Percentiles rank a stretch among this genome's conserved stretches.
These are phyloP conservation scores for Amphipyra tragopoginis DNA, from an alignment of 2,888 invertebrate genomes.

Conservation along the genomic window DNA sequence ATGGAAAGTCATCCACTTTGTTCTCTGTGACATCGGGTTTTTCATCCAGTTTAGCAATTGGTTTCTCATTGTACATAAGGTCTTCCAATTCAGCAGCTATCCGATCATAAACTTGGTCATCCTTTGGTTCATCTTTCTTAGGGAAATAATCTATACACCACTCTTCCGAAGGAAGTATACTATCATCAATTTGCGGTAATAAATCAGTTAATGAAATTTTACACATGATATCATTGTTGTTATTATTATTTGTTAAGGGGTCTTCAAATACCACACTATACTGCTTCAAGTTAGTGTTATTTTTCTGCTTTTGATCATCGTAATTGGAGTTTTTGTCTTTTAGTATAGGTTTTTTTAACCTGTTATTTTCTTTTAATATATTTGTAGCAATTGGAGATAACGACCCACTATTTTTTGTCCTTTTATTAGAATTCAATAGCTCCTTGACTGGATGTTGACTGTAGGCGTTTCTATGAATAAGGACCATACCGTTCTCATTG, in stretches of 20 bases:
- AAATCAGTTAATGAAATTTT: conserved; percentile 75
- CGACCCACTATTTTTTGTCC: conserved; percentile 59
- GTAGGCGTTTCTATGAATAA: conserved; percentile 75
- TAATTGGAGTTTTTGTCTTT: conserved; percentile 69
- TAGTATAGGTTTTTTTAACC: conserved; percentile 69
- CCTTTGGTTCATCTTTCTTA: conserved; percentile 79
- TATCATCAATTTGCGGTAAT: conserved; percentile 75
- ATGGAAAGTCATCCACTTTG: conserved; percentile 83
- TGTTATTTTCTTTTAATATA: conserved; percentile 83
- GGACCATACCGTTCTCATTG: conserved; percentile 87
- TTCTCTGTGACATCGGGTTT: conserved; percentile 70
- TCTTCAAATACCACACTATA: conserved; percentile 81
- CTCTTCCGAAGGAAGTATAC: conserved; percentile 80
- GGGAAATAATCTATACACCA: conserved; percentile 87
- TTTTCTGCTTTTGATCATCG: conserved; percentile 55
- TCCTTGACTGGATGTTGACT: conserved; percentile 77
- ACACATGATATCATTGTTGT: conserved; percentile 67
- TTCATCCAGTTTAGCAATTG: conserved; percentile 65
- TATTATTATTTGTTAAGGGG: conserved; percentile 64
- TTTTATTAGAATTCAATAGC: conserved; percentile 66
- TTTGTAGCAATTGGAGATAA: conserved; percentile 57
- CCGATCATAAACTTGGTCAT: conserved; percentile 87
- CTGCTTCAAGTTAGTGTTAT: conserved; percentile 69
- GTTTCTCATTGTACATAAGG: conserved; percentile 84
- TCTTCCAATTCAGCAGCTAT: conserved; percentile 88